These are phyloP conservation scores for Sitta carolinensis DNA, from an alignment of 2,797 vertebrate species.

Conservation along the genomic window DNA sequence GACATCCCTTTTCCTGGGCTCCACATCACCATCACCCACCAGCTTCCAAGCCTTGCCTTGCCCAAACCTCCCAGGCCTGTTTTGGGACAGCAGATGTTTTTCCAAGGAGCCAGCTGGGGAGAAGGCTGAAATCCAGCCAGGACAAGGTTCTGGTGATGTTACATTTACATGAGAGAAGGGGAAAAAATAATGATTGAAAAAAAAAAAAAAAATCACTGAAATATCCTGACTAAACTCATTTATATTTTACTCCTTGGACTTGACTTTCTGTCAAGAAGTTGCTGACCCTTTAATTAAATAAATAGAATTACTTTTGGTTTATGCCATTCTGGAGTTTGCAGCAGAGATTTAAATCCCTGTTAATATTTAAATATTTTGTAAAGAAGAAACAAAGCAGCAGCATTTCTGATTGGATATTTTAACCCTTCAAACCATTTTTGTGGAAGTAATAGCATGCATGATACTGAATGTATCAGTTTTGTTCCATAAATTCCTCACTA, in stretches of 20 bases:
- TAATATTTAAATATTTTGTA: neutral
- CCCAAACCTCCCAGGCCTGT: neutral
- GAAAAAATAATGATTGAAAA: neutral
- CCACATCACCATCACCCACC: neutral
- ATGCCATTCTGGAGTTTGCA: neutral
- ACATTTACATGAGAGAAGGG: neutral
- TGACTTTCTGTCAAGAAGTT: neutral
- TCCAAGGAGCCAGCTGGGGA: neutral
- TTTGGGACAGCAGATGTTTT: neutral
- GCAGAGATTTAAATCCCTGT: neutral
- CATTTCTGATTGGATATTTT: neutral
- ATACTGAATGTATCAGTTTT: neutral
- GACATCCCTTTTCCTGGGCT: neutral
- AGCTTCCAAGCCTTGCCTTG: neutral
- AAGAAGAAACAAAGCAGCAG: neutral
- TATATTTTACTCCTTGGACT: neutral
- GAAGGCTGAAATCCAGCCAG: neutral
- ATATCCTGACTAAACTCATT: neutral
- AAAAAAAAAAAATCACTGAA: neutral
- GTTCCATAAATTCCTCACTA: neutral
- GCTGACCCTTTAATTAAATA: neutral
- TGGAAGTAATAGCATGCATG: neutral
- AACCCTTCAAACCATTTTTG: neutral
- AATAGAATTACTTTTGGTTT: neutral
- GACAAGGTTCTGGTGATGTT: neutral